A percentile compares a stretch with the other conserved stretches of the same genome.
These are phyloP conservation scores for Leguminivora glycinivorella DNA, from an alignment of 1,140 invertebrate species.

Conservation along the genomic window DNA sequence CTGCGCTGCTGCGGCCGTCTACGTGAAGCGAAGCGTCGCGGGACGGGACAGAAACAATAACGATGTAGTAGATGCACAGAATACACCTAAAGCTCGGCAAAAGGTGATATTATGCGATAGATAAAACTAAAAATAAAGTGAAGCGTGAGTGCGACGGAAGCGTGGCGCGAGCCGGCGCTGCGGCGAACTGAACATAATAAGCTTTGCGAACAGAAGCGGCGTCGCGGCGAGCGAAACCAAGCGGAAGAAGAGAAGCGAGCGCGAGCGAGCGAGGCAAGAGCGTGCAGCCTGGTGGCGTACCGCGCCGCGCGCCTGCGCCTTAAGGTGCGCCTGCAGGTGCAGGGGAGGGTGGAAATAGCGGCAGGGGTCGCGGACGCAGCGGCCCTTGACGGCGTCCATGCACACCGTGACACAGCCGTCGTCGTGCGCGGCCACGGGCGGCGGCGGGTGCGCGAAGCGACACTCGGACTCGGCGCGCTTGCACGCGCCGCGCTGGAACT, in stretches of 20 bases:
- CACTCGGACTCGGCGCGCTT: slow-evolving; percentile 97
- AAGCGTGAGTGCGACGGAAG: slow-evolving; percentile 79
- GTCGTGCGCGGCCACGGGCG: slow-evolving; percentile 94
- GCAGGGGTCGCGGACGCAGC: slow-evolving; percentile 97
- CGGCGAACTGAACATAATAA: slow-evolving; percentile 73
- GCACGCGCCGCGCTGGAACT: slow-evolving; percentile 98
- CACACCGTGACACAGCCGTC: slow-evolving; percentile 98
- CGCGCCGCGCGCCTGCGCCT: slow-evolving; percentile 97
- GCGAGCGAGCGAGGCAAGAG: slow-evolving; percentile 73
- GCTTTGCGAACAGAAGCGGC: slow-evolving; percentile 75
- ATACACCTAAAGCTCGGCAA: slow-evolving; percentile 78
- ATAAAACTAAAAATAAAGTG: slow-evolving; percentile 74
- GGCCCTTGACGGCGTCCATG: slow-evolving; percentile 99
- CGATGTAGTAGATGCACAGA: slow-evolving; percentile 79
- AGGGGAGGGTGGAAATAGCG: slow-evolving; percentile 98
- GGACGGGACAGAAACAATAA: slow-evolving; percentile 79
- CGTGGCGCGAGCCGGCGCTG: slow-evolving; percentile 67
- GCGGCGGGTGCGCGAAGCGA: slow-evolving; percentile 98
- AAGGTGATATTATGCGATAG: slow-evolving; percentile 77
- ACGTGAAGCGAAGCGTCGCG: slow-evolving; percentile 79
- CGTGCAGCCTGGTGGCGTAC: slow-evolving; percentile 87
- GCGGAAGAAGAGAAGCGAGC: slow-evolving; percentile 75
- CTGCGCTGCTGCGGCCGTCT: slow-evolving; percentile 74
- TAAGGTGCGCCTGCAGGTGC: slow-evolving; percentile 99
- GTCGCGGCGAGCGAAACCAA: slow-evolving; percentile 74